Base-by-base conservation (phyloP, 2,888 invertebrate species). In the Caenorhabditis sp. region DNA sequence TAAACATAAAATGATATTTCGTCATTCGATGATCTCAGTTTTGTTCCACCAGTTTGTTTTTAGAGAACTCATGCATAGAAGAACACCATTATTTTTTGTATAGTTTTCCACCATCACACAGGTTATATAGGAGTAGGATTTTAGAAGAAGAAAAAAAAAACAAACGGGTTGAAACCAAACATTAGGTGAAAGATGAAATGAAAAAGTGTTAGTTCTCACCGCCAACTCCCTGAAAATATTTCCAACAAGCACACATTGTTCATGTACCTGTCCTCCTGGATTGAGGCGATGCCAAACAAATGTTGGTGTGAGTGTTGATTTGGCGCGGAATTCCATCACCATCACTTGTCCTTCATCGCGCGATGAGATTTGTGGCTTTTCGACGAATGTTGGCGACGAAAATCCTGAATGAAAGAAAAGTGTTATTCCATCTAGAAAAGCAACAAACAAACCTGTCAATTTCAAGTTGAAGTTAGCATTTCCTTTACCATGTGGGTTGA, bases 301-400 rank as follows among this genome's bases (percentile, higher is more conserved):
- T 83, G 92, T 92, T 64, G 97, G 97, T 90, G 94, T 94, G 82
- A 97, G 95, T 90, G 95, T 95, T 53, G 97, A 96, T 90, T 89
- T 89, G 75, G 93, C 93, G 86, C 92, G 92, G 91, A 97, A 97
- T 90, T 95, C 94, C 94, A 97, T 95, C 78, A 95, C 94, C 88
- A 97, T 95, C 85, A 96, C 92, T 85, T 96, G 96, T 85, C 96
- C 97, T 88, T 93, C 94, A 89, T 95, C 95, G 90, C 97, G 95
- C 88, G 97, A 97, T 91, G 96, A 95, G 90, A 99, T 99, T 90
- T 94, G 93, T 81, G 99, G 99, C 91, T 97, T 97, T 91, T 96
- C 96, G 88, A 95, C 92, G 89, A 99, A 97, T 31, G 94, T 94
- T 69, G 97, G 97, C 51, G 88, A 88, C 43, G 82, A 82, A 85